Evolutionary conservation across 2,888 invertebrate genomes (phyloP).

Genomic region (Drosophila mimetica): DNA sequence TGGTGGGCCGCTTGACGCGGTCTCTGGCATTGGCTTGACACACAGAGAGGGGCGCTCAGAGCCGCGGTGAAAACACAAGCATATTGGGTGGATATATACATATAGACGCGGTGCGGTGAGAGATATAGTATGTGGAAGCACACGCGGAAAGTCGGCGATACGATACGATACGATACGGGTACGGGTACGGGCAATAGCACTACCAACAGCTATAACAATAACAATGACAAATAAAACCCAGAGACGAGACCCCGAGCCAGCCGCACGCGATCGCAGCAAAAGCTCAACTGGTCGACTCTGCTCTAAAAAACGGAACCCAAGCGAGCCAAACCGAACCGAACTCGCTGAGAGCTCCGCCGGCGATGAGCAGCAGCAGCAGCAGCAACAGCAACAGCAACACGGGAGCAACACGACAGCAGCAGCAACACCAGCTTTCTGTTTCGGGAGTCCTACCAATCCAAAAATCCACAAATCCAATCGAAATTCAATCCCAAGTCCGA

Average conservation of each 20-base stretch:
- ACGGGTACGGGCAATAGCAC: slow-evolving; percentile 25
- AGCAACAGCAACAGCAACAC: background rate
- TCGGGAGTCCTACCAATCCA: background rate
- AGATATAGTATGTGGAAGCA: slow-evolving; percentile 22
- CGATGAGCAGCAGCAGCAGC: slow-evolving; percentile 13
- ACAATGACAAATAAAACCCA: slow-evolving; percentile 19
- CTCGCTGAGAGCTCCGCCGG: slow-evolving; percentile 19
- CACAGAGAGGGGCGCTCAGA: slow-evolving; percentile 9
- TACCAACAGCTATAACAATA: slow-evolving; percentile 16
- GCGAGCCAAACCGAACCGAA: slow-evolving; percentile 34
- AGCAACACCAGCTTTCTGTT: slow-evolving; percentile 3
- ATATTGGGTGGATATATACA: background rate
- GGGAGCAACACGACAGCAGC: background rate
- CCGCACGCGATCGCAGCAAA: slow-evolving; percentile 80
- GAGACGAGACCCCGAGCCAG: slow-evolving; percentile 58
- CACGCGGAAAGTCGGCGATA: slow-evolving; percentile 31
- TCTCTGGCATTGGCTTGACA: slow-evolving; percentile 34
- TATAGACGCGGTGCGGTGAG: slow-evolving; percentile 7
- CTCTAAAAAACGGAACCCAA: slow-evolving; percentile 54
- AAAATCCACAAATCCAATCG: background rate
- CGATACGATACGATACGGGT: too few species aligned
- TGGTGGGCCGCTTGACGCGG: slow-evolving; percentile 17
- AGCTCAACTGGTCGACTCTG: slow-evolving; percentile 75
- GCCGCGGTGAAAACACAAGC: slow-evolving; percentile 3
- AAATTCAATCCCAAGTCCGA: slow-evolving; percentile 1